These are phyloP conservation scores for Drosophila nebulosa DNA, from an alignment of 1,140 invertebrate species.

Conservation along the genomic window DNA sequence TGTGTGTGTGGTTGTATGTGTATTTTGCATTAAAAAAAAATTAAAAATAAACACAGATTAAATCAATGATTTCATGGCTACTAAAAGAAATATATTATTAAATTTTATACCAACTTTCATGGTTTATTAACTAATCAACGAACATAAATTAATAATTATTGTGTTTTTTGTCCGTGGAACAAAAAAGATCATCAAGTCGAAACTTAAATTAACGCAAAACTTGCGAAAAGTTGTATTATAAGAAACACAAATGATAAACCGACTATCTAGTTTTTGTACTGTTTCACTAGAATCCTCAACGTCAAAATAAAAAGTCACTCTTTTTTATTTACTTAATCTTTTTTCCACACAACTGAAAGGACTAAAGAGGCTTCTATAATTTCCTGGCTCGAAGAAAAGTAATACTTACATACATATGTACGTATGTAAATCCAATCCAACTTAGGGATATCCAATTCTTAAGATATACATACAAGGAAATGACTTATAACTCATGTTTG, in stretches of 20 bases:
- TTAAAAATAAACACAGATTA: conserved; percentile 33
- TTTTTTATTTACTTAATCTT: not conserved
- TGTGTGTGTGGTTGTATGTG: conserved; percentile 21
- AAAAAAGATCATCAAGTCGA: conserved; percentile 13
- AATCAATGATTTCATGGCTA: conserved; percentile 36
- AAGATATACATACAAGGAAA: not conserved
- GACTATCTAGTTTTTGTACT: not conserved
- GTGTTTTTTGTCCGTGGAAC: not conserved
- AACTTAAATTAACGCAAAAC: conserved; percentile 19
- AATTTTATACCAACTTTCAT: conserved; percentile 54
- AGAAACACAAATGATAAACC: not conserved
- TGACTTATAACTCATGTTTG: not conserved
- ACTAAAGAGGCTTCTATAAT: too few species aligned
- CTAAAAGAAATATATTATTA: conserved; percentile 40
- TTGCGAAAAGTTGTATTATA: not conserved
- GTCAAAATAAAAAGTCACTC: too few species aligned
- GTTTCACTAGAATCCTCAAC: not conserved
- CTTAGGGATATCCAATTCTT: too few species aligned
- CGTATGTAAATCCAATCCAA: too few species aligned
- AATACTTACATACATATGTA: too few species aligned
- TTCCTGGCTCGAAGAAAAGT: too few species aligned
- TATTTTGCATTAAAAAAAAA: conserved; percentile 58
- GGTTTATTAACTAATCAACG: conserved; percentile 58
- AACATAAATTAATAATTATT: conserved; percentile 21
- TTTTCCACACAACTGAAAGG: too few species aligned